Base-by-base conservation (phyloP, 2,113 vertebrate species). In the Cromileptes altivelis region DNA sequence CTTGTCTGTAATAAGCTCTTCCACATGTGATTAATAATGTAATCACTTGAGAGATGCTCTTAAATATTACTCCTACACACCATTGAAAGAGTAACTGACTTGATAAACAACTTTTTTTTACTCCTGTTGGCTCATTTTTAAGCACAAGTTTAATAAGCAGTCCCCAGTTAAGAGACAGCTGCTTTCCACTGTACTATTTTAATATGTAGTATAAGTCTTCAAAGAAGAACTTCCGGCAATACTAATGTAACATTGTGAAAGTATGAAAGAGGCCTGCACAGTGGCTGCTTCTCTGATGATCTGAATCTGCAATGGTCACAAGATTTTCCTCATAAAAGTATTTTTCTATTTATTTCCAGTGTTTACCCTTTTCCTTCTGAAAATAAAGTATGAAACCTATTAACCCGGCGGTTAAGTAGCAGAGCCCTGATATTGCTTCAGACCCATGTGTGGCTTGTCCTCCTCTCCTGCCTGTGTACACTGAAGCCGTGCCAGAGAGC, bases 371-470 rank as follows among this genome's bases (percentile, higher is more conserved):
- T 78, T 19, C 62, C 80, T 58, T 89, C 19, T 75, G 67, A 88
- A 88, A 89, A 88, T 50, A 90, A 79, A 84, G 86, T 81, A 72
- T 89, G 88, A 81, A 92, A 85, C 82, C 81, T 85, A 78, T 91
- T 67, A 90, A 84, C 75, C 47, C 4, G 45, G 80, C 10, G 78
- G 88, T 85, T 78, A 72, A 70, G 86, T 60, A 71, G 78, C 85
- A 56, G 79, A 56, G 61, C 53, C 73, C 45, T 57, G 72, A 84
- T 88, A 70, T 86, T 69, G 85, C 85, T 89, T 80, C 69, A 84
- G 90, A 73, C 81, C 79, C 81, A 57, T 64, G 72, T 88, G 92
- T 80, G 87, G 89, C 85, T 94, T 82, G 85, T 94, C 94, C 94
- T 86, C 84, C 91, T 95, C 88, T 93, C 23, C 81, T 93, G 88